phyloP scores from a whole-genome alignment of 1,140 invertebrate genomes.

The Aplysia californica region DNA sequence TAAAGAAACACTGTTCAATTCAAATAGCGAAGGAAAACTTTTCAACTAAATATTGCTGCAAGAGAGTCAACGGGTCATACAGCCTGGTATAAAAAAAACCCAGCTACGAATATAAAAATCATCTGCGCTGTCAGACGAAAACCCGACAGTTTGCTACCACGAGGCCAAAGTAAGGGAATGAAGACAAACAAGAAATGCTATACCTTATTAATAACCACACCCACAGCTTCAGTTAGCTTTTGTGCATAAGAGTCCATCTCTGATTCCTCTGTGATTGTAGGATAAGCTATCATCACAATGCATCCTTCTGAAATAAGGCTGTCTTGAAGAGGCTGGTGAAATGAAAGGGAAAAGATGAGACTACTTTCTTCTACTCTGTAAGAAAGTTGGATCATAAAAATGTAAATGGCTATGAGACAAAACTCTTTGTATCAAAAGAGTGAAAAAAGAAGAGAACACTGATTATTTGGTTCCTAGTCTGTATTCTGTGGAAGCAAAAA shows the following conservation, averaged over 20 bases:
- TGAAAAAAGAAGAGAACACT: neutral
- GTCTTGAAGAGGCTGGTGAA: conserved; percentile 23
- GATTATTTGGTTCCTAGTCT: neutral
- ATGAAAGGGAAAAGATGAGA: neutral
- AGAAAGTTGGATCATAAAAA: too few relatives aligned
- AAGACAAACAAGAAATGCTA: neutral
- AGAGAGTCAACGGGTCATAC: too few relatives aligned
- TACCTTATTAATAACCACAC: neutral
- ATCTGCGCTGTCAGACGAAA: too few relatives aligned
- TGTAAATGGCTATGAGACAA: neutral
- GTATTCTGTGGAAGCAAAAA: too few relatives aligned
- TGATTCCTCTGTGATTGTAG: neutral
- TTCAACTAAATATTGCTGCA: too few relatives aligned
- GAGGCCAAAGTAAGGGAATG: neutral
- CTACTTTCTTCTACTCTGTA: neutral
- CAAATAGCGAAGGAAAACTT: too few relatives aligned
- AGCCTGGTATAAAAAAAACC: too few relatives aligned
- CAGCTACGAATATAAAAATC: too few relatives aligned
- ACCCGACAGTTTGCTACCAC: neutral
- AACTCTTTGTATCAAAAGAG: neutral
- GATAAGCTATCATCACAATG: conserved; percentile 27
- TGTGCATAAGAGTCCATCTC: neutral
- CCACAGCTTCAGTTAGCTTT: conserved; percentile 25
- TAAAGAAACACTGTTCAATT: too few relatives aligned
- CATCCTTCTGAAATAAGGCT: conserved; percentile 17